phyloP scores from a whole-genome alignment of 2,888 invertebrate species.

The Ophion ellenae region DNA sequence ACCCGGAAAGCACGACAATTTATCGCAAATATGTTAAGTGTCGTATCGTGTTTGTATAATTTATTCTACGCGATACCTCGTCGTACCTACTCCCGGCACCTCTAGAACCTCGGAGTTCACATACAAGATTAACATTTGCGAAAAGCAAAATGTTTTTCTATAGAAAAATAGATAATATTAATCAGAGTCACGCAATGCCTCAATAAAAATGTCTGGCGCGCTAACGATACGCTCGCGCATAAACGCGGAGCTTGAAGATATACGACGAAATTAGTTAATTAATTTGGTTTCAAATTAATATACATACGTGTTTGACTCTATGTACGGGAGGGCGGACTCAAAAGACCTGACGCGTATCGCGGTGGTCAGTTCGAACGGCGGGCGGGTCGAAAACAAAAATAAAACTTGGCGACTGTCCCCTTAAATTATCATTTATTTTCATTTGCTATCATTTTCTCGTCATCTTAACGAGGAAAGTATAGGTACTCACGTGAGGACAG shows the following conservation, averaged over 20 bases:
- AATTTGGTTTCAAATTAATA: constrained; percentile 56
- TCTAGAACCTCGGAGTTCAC: background rate
- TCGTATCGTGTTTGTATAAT: constrained; percentile 35
- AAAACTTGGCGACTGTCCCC: constrained; percentile 43
- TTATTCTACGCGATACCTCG: constrained; percentile 40
- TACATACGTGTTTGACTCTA: constrained; percentile 8
- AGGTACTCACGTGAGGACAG: constrained; percentile 50
- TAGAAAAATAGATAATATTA: constrained; percentile 37
- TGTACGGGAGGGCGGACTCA: constrained; percentile 43
- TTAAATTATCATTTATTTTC: constrained; percentile 59
- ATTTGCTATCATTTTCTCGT: constrained; percentile 60
- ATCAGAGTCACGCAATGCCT: constrained; percentile 2
- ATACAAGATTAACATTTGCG: constrained; percentile 20
- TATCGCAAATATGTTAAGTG: constrained; percentile 39
- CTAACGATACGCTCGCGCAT: constrained; percentile 25
- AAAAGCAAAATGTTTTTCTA: constrained; percentile 3
- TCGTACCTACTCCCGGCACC: background rate
- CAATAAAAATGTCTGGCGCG: constrained; percentile 23
- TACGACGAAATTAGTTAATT: constrained; percentile 57
- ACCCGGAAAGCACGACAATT: constrained; percentile 52
- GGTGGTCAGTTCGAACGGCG: constrained; percentile 25
- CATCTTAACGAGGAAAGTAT: constrained; percentile 57
- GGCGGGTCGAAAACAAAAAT: constrained; percentile 18
- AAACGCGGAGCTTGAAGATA: constrained; percentile 10
- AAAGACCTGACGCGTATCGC: constrained; percentile 31